Percentiles rank a stretch among this genome's conserved stretches.
Evolutionary conservation across 2,888 invertebrate genomes (phyloP).

Genomic region (Lycia hirtaria): DNA sequence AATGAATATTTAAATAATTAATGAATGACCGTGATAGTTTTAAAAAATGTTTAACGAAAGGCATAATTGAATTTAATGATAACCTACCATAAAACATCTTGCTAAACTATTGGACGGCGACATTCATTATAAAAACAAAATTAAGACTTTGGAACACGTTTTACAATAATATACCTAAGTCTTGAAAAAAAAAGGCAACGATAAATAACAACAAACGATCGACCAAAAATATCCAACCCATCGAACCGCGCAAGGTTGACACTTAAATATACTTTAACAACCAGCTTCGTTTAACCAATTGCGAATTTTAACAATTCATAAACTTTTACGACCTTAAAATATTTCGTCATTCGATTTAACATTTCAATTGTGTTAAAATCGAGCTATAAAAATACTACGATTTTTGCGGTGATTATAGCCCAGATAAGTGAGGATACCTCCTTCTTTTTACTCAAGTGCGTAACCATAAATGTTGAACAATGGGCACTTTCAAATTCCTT

Average conservation of each 20-base stretch:
- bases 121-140: too few relatives aligned
- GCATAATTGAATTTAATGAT: too few relatives aligned
- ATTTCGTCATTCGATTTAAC: conserved; percentile 28
- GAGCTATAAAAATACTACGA: conserved; percentile 21
- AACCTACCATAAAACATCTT: too few relatives aligned
- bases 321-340: conserved; percentile 26
- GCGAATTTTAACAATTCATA: conserved; percentile 32
- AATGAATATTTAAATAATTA: too few relatives aligned
- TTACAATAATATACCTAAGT: too few relatives aligned
- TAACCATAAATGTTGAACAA: conserved; percentile 20
- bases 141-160: neutral
- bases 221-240: conserved; percentile 4
- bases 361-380: conserved; percentile 33
- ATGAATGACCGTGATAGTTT: too few relatives aligned
- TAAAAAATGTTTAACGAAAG: too few relatives aligned
- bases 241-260: conserved; percentile 9
- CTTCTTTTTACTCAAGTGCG: conserved; percentile 13
- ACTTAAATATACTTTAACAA: conserved; percentile 12
- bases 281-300: conserved; percentile 13
- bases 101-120: too few relatives aligned
- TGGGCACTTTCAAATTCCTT: conserved; percentile 21
- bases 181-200: too few relatives aligned
- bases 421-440: conserved; percentile 19
- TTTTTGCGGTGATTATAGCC: conserved; percentile 18
- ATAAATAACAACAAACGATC: neutral